Conservation (phyloP, 1,140 invertebrate species). For the Rhysida immarginata region DNA sequence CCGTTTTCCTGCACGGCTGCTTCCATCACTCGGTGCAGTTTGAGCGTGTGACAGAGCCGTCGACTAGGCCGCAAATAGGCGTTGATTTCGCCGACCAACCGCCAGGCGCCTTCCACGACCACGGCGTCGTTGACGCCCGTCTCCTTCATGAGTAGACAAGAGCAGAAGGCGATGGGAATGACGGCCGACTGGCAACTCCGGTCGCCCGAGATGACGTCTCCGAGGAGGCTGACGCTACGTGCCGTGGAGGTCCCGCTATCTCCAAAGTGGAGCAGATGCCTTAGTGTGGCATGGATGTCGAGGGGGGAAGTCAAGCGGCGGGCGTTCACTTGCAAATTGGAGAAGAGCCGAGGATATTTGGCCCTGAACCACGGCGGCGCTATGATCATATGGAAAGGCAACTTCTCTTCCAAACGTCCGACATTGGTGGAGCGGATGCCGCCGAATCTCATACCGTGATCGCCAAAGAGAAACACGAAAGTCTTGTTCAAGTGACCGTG, state of each 20-base stretch:
- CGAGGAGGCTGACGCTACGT: not conserved
- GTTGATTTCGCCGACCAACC: not conserved
- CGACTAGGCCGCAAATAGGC: not conserved
- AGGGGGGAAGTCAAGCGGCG: constrained; percentile 61
- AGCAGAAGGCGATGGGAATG: not conserved
- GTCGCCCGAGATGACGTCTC: not conserved
- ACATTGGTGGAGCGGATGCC: constrained; percentile 24
- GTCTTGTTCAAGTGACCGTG: constrained; percentile 16
- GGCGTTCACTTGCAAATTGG: constrained; percentile 38
- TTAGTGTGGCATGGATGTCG: constrained; percentile 55
- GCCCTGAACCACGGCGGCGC: constrained; percentile 22
- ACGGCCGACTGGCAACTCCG: not conserved
- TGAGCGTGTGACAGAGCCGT: not conserved
- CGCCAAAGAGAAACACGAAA: constrained; percentile 27
- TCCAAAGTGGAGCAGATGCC: constrained; percentile 40
- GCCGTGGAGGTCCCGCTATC: not conserved
- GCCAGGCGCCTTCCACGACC: not conserved
- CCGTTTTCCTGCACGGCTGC: not conserved
- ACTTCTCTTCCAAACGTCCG: constrained; percentile 27
- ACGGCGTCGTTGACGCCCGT: not conserved
- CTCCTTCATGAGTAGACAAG: not conserved
- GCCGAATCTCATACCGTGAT: constrained; percentile 28
- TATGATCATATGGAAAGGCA: constrained; percentile 26
- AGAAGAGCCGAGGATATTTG: constrained; percentile 20
- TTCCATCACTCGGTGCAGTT: not conserved